phyloP scores from a whole-genome alignment of 2,113 vertebrate species.

The Xenotilapia longispinis region DNA sequence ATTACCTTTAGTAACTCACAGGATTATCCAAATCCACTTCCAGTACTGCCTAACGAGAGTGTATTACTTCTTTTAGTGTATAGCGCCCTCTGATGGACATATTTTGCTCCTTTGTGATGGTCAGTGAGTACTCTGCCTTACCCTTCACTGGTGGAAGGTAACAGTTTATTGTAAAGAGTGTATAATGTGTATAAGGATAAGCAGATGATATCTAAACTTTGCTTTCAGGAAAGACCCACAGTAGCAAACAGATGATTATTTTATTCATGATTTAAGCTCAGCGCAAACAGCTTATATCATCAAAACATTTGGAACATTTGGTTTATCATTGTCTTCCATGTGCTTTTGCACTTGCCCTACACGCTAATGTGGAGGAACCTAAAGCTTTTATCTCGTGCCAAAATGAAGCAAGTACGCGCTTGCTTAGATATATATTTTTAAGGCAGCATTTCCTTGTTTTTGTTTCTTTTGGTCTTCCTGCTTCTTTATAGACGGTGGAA shows the following conservation, averaged over 20 bases:
- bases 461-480: slow-evolving; percentile 29
- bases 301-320: not conserved
- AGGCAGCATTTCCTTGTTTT: not conserved
- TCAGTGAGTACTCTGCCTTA: slow-evolving; percentile 73
- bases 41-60: not conserved
- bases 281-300: not conserved
- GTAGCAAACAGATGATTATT: not conserved
- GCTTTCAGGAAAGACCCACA: not conserved
- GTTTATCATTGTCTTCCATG: slow-evolving; percentile 42
- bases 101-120: not conserved
- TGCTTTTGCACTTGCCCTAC: not conserved
- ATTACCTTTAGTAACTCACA: not conserved
- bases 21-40: not conserved
- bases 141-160: slow-evolving; percentile 34
- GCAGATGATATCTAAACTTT: not conserved
- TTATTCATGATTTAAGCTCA: not conserved
- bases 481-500: not conserved
- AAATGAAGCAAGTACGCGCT: not conserved
- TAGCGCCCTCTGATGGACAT: not conserved
- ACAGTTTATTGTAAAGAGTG: not conserved
- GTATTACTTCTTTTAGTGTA: not conserved
- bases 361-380: not conserved
- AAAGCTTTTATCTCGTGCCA: slow-evolving; percentile 10
- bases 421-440: not conserved
- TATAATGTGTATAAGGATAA: slow-evolving; percentile 2